Conservation (phyloP, 2,888 invertebrate genomes). For the Dorcus parallelipipedus region DNA sequence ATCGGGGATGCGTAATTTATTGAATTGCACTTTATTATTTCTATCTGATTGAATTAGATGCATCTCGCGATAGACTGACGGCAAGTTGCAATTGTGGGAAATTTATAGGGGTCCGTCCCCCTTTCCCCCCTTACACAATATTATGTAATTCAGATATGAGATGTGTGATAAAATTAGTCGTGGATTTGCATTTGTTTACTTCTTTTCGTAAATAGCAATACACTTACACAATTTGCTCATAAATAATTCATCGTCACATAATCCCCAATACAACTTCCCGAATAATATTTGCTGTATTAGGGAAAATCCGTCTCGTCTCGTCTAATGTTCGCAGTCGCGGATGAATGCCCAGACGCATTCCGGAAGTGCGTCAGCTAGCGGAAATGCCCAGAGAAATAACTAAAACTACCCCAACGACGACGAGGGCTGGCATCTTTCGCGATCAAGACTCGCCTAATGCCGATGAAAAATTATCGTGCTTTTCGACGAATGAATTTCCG, state of each 20-base stretch:
- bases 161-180: too few species aligned
- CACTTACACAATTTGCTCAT: constrained; percentile 3
- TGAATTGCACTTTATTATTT: constrained; percentile 1
- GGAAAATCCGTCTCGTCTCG: neutral
- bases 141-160: too few species aligned
- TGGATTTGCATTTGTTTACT: too few species aligned
- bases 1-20: constrained; percentile 1
- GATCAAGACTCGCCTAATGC: too few species aligned
- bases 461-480: too few species aligned
- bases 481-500: too few species aligned
- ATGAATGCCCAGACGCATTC: constrained; percentile 17
- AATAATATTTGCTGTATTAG: neutral
- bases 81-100: too few species aligned
- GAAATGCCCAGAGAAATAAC: constrained; percentile 23
- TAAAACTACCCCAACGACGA: too few species aligned
- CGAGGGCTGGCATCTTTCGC: too few species aligned
- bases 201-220: too few species aligned
- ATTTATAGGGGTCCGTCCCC: too few species aligned
- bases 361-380: constrained; percentile 30
- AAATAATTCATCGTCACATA: constrained; percentile 7
- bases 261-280: constrained; percentile 7
- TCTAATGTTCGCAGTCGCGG: constrained; percentile 5
- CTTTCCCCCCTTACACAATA: too few species aligned
- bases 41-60: constrained; percentile 2
- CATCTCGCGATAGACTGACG: neutral